These are phyloP conservation scores for Halcyon malimbica DNA, from an alignment of 2,113 vertebrate species.

Conservation along the genomic window DNA sequence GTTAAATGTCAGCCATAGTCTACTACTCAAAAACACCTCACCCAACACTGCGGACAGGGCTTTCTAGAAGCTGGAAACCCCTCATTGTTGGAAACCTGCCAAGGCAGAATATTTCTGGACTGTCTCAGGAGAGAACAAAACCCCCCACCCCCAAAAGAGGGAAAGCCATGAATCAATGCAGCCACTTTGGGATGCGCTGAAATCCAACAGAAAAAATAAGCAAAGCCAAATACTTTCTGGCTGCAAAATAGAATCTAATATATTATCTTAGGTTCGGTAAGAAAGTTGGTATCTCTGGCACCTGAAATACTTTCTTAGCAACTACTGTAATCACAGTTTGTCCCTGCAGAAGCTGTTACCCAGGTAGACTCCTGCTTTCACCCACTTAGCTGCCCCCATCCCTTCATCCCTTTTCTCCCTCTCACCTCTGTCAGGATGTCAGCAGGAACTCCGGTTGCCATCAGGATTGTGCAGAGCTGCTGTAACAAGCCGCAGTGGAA, in stretches of 20 bases:
- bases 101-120: neutral
- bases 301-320: neutral
- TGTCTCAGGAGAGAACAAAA: neutral
- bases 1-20: neutral
- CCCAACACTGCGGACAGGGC: neutral
- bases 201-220: neutral
- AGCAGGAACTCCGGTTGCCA: slow-evolving; percentile 96
- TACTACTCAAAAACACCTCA: neutral
- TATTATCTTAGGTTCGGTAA: too few relatives aligned
- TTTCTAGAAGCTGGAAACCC: neutral
- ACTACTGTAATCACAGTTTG: fast-evolving
- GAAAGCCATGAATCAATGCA: neutral
- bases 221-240: neutral
- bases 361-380: neutral
- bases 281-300: neutral
- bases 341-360: neutral
- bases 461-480: slow-evolving; percentile 95
- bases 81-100: neutral
- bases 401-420: neutral
- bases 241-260: fast-evolving
- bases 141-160: neutral
- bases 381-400: neutral
- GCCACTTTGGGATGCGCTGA: neutral
- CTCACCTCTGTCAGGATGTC: slow-evolving; percentile 96
- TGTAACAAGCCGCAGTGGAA: slow-evolving; percentile 93